Conservation (phyloP, 2,797 vertebrate genomes). For the Gobionotothen gibberifrons region DNA sequence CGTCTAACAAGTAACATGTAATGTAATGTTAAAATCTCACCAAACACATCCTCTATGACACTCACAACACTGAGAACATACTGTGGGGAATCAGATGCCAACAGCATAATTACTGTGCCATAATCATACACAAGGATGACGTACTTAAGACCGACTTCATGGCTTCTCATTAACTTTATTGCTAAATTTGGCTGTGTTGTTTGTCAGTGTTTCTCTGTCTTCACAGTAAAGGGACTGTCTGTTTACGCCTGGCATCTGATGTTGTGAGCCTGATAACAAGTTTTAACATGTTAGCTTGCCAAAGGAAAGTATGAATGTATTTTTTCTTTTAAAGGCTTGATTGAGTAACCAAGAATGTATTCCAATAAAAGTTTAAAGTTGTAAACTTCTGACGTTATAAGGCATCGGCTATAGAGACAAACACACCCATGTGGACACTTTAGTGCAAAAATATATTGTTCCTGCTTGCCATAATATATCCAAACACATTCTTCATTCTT, state of each 20-base stretch:
- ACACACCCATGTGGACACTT: background rate
- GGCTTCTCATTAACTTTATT: slow-evolving; percentile 10
- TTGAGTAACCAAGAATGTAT: background rate
- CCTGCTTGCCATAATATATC: background rate
- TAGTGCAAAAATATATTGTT: background rate
- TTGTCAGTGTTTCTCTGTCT: background rate
- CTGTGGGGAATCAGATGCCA: background rate
- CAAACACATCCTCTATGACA: background rate
- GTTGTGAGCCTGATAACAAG: background rate
- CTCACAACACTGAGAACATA: background rate
- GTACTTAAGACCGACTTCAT: background rate
- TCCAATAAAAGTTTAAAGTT: too few relatives aligned
- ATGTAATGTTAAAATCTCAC: background rate
- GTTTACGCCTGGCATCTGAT: slow-evolving; percentile 12
- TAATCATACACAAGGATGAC: slow-evolving; percentile 19
- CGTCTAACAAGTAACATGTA: too few relatives aligned
- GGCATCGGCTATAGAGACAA: background rate
- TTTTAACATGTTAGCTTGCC: slow-evolving; percentile 15
- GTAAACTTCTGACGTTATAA: background rate
- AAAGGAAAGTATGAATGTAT: background rate
- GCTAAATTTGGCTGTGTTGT: slow-evolving; percentile 14
- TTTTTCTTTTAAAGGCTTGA: background rate
- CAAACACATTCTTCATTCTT: background rate
- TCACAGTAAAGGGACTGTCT: background rate
- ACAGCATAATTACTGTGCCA: background rate